Percentiles rank a stretch among this genome's conserved stretches.
Conservation (phyloP, 2,797 vertebrate genomes). For the Rhincodon typus region DNA sequence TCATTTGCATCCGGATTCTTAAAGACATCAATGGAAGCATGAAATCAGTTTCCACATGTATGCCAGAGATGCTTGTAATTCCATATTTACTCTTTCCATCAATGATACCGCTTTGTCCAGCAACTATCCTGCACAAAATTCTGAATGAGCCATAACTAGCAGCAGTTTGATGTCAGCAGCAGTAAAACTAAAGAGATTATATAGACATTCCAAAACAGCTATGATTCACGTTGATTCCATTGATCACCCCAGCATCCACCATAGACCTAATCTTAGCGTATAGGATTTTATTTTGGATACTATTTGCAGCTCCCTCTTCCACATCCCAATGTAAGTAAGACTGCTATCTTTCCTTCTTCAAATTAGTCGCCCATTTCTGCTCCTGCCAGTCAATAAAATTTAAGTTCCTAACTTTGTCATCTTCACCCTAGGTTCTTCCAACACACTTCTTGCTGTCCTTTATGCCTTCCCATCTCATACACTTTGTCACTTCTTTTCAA, state of each 20-base stretch:
- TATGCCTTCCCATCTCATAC: neutral
- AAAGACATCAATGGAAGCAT: neutral
- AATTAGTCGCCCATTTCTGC: neutral
- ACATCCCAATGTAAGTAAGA: neutral
- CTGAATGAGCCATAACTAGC: neutral
- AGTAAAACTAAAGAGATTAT: neutral
- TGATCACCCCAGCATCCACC: neutral
- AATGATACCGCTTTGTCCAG: no score
- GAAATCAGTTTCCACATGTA: neutral
- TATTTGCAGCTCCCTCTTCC: neutral
- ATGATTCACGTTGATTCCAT: neutral
- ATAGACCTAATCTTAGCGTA: neutral
- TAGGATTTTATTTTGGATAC: neutral
- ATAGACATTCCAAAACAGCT: neutral
- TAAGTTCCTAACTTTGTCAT: neutral
- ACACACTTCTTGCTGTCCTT: neutral
- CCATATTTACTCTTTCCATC: neutral
- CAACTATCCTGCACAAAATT: neutral
- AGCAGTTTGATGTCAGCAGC: neutral
- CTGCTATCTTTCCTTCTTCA: neutral
- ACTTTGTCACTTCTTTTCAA: no score
- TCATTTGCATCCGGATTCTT: neutral
- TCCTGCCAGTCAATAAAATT: neutral
- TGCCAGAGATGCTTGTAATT: neutral
- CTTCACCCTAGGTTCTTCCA: neutral